Base-by-base conservation (phyloP, 2,888 invertebrate genomes). In the Apamea crenata region DNA sequence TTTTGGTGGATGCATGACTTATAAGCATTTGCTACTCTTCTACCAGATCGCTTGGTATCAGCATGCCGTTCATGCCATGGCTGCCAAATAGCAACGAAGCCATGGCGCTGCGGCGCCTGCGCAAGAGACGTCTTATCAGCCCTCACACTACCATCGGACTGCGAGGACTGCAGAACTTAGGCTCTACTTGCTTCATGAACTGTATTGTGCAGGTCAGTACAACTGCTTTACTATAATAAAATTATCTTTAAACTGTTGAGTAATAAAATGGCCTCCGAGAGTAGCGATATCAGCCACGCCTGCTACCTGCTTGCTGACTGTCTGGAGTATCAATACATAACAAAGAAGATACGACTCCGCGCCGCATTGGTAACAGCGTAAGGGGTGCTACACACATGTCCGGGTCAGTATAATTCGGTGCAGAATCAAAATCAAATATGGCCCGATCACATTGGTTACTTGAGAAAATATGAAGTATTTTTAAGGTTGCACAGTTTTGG, bases 161-260 rank as follows among this genome's bases (percentile, higher is more conserved):
- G 80, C 97, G 99, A 77, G 99, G 99, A 0, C 97, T 99, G 78
- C 98, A 99, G 91, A 99, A 99, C 96, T 97, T 99, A 85, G 99
- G 99, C 59, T 98, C 99, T 89, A 99, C 99, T 7, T 99, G 99
- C 96, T 99, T 99, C 94, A 99, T 99, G 99, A 99, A 99, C 95
- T 99, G 99, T 93, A 99, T 99, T 91, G 98, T 99, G 18, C 99
- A 99, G 97, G 97, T 97, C 87, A 90, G 87, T 87, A 40, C 3
- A 40, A 40, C 3, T 40, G 18, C 25, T 44, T 63, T 10, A 36
- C 16, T 81, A 4, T 8, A 32, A n/a, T n/a, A n/a, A n/a, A n/a
- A 6, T 40, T 61, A 29, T 59, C 56, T n/a, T 59, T n/a, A n/a
- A 59, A 59, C 4, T n/a, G n/a, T n/a, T 59, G 4, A 12, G 29